Base-by-base conservation (phyloP, 2,797 vertebrate genomes). In the Cyclopterus lumpus region DNA sequence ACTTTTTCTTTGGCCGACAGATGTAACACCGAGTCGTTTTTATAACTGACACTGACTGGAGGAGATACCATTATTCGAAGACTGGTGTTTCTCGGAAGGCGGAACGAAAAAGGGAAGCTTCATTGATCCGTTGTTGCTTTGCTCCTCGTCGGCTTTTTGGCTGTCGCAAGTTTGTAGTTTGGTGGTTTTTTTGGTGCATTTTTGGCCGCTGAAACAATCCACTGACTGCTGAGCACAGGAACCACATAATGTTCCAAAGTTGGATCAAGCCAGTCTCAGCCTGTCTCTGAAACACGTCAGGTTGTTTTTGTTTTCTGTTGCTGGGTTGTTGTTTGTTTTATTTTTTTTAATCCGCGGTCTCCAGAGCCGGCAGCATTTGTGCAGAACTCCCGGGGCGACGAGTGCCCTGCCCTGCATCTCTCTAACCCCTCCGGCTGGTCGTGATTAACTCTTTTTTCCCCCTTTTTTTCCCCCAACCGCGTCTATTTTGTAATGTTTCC, bases 31-130 rank as follows among this genome's bases (percentile, higher is more conserved):
- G 89, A 93, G 82, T 82, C 89, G 81, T 75, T 83, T 80, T 83
- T 73, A 57, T 8, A 82, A 78, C 84, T 86, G 89, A 93, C 91
- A 77, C 81, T 84, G 84, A 80, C 80, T 81, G 86, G 71, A 85
- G 89, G 82, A 85, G 82, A 90, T 78, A 79, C 51, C 81, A 26
- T 80, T 75, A 89, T 90, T 81, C 80, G 74, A 77, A 83, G 74
- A 73, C 77, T 49, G 75, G 58, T 78, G 69, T 83, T 75, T 92
- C 84, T 91, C 93, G 87, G 90, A 95, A 95, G 92, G 92, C 90
- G 90, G 87, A 91, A 92, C 81, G 78, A 92, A 95, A 95, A 95
- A 86, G 87, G 94, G 95, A 95, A 95, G 93, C 93, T 90, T 87
- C 87, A 89, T 82, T 88, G 79, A 92, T 82, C 60, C 82, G 80